Base-by-base conservation (phyloP, 2,888 invertebrate species). In the Lycaena phlaeas region DNA sequence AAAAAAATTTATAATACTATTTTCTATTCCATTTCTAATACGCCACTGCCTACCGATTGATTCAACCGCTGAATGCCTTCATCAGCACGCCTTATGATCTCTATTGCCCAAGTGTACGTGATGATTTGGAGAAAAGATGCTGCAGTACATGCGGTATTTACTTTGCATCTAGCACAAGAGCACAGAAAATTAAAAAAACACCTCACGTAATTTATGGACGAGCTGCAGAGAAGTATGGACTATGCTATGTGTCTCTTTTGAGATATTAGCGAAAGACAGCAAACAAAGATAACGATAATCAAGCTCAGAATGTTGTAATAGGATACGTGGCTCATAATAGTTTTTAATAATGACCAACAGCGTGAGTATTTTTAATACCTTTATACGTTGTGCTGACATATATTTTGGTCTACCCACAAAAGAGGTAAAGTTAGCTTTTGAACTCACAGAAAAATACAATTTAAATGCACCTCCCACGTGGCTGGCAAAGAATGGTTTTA, bases 401-500 rank as follows among this genome's bases (percentile, higher is more conserved):
- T 46, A 46, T 37, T 46, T 46, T 27, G 41, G 46, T 11, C 41
- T 46, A 9, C 2, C 41, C 29, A 22, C 17, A n/a, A 46, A 40
- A 27, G 43, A 46, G 18, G 39, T 46, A 5, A 43, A 43, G 37
- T 29, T 46, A 36, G 40, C 42, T 18, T 18, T 46, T 27, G 45
- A 43, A 17, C 30, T 46, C 6, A 27, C 41, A 7, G 10, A 14
- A 18, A 37, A 43, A 31, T 46, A 46, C 38, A 37, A 43, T 15
- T 36, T 46, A 41, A 28, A 29, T 0, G 27, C 27, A 10, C 27
- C 27, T 27, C 10, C 27, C 10, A 50, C 49, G 40, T 56, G 53
- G 52, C 22, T 40, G 49, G 53, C 1, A 41, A 48, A 15, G 52
- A 56, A 18, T 56, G 52, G 52, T 56, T 54, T 45, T 41, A 42